phyloP scores from a whole-genome alignment of 2,797 vertebrate genomes.

The Nannoperca australis region DNA sequence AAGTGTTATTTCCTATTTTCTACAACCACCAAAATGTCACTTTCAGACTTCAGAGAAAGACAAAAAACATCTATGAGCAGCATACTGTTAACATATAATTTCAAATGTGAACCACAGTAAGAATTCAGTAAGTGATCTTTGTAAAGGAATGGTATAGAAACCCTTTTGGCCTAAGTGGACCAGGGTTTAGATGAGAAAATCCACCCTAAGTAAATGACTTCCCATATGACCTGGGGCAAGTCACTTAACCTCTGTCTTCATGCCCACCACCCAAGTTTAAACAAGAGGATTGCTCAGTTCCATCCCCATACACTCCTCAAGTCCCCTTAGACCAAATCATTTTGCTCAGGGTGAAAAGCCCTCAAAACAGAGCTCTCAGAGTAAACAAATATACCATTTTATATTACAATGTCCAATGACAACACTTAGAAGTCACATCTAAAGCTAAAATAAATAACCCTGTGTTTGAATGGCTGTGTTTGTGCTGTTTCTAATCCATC shows the following conservation, averaged over 20 bases:
- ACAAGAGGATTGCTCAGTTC: conserved; percentile 81
- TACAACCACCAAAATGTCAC: not conserved
- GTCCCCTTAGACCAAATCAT: conserved; percentile 76
- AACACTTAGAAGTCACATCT: not conserved
- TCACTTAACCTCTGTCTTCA: conserved; percentile 87
- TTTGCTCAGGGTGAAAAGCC: conserved; percentile 78
- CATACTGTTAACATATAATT: not conserved
- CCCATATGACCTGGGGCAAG: conserved; percentile 84
- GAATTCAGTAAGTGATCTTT: conserved; percentile 7
- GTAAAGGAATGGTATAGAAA: conserved; percentile 45
- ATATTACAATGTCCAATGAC: conserved; percentile 25
- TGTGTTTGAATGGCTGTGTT: not conserved
- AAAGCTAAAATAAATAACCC: not conserved
- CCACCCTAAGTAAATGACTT: conserved; percentile 84
- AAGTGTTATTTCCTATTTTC: conserved; percentile 8
- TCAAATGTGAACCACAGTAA: not conserved
- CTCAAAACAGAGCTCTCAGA: conserved; percentile 53
- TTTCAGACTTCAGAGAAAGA: not conserved
- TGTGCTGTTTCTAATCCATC: not conserved
- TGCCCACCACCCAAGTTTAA: conserved; percentile 80
- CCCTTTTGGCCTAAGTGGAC: conserved; percentile 62
- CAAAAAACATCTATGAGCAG: conserved; percentile 6
- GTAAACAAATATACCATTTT: conserved; percentile 62
- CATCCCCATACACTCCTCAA: conserved; percentile 73
- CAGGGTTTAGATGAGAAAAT: conserved; percentile 81